These are phyloP conservation scores for Sarcophaga bullata DNA, from an alignment of 1,140 invertebrate genomes.

Conservation along the genomic window DNA sequence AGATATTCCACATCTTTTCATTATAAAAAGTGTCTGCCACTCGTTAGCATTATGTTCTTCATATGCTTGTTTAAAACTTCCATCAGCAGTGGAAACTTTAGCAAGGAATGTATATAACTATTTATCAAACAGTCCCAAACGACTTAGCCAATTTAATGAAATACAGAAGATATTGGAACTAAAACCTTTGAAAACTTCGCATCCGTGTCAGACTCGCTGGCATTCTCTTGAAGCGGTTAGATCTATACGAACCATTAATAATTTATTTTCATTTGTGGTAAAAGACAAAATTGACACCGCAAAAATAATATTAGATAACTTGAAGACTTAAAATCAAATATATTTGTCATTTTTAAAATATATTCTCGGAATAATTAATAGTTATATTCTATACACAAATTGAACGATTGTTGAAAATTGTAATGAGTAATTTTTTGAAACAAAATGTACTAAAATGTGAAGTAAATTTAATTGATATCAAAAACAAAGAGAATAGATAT, in stretches of 20 bases:
- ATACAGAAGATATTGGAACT: neutral
- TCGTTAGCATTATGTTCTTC: slow-evolving; percentile 1
- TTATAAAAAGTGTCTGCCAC: slow-evolving; percentile 5
- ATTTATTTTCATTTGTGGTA: neutral
- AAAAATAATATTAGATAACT: no score
- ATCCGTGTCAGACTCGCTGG: slow-evolving; percentile 23
- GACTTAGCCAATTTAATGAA: neutral
- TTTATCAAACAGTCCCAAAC: slow-evolving; percentile 21
- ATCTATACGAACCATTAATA: neutral
- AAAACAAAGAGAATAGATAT: neutral
- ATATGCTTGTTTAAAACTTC: slow-evolving; percentile 1
- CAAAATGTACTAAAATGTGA: neutral
- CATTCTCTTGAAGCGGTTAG: slow-evolving; percentile 1
- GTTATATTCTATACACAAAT: neutral
- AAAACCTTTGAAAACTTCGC: neutral
- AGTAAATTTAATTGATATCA: neutral
- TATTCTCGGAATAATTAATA: neutral
- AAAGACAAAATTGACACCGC: neutral
- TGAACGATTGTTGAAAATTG: neutral
- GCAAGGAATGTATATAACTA: no score
- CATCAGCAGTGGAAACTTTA: no score
- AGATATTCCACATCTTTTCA: neutral
- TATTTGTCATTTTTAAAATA: no score
- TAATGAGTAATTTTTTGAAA: slow-evolving; percentile 4
- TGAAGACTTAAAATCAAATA: no score